Conservation (phyloP, 2,113 vertebrate genomes). For the Colossoma macropomum region DNA sequence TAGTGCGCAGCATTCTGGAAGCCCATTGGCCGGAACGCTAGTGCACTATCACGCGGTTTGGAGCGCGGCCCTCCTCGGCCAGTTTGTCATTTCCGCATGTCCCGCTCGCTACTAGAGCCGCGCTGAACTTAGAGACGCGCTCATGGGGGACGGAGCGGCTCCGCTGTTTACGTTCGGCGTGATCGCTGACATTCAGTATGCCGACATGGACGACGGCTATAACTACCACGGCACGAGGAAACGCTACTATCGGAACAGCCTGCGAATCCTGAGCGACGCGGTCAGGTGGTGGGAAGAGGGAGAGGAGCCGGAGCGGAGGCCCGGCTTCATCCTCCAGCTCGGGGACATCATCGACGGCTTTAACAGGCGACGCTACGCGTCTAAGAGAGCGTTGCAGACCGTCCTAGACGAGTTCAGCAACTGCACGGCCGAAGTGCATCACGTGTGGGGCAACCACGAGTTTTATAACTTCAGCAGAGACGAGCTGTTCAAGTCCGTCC, state of each 20-base stretch:
- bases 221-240: constrained; percentile 74
- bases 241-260: constrained; percentile 86
- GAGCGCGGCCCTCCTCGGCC: too few relatives aligned
- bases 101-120: too few relatives aligned
- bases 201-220: constrained; percentile 85
- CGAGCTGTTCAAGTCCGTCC: constrained; percentile 71
- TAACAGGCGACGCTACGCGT: constrained; percentile 74
- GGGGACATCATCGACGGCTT: constrained; percentile 92
- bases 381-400: constrained; percentile 75
- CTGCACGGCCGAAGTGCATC: constrained; percentile 79
- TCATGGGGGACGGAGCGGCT: constrained; percentile 64
- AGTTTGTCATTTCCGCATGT: too few relatives aligned
- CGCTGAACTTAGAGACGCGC: neutral
- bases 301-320: constrained; percentile 36
- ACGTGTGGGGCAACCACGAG: constrained; percentile 96
- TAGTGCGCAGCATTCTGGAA: too few relatives aligned
- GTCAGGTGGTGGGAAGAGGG: constrained; percentile 76
- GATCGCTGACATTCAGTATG: constrained; percentile 91
- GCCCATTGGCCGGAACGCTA: too few relatives aligned
- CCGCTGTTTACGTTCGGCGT: constrained; percentile 86
- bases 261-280: constrained; percentile 78
- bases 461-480: constrained; percentile 92
- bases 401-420: constrained; percentile 78
- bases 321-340: constrained; percentile 87
- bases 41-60: too few relatives aligned